Base-by-base conservation (phyloP, 2,888 invertebrate species). In the Meghimatium bilineatum region DNA sequence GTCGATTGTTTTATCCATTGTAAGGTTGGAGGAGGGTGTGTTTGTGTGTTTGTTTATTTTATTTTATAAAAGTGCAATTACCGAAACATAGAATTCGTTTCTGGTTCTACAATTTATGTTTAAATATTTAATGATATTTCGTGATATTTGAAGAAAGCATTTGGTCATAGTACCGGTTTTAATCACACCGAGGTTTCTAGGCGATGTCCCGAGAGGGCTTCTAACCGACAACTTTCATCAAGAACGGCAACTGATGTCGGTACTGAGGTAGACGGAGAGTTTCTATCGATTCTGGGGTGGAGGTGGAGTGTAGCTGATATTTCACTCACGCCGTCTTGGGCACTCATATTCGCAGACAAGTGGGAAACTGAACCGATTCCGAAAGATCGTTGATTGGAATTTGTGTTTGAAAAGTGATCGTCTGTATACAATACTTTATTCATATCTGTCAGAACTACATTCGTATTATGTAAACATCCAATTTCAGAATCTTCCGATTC, bases 111-210 rank as follows among this genome's bases (percentile, higher is more conserved):
- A n/a, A n/a, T n/a, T n/a, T n/a, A n/a, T n/a, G n/a, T n/a, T n/a
- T n/a, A n/a, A n/a, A n/a, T n/a, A n/a, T n/a, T n/a, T n/a, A n/a
- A n/a, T n/a, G n/a, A n/a, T n/a, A n/a, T n/a, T n/a, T n/a, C n/a
- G n/a, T n/a, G n/a, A n/a, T n/a, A n/a, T n/a, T n/a, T n/a, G n/a
- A n/a, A n/a, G n/a, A n/a, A n/a, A n/a, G n/a, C n/a, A n/a, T n/a
- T n/a, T n/a, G n/a, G n/a, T n/a, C n/a, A n/a, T n/a, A 44, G 44
- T 17, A 56, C 56, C 60, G 26, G 26, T 23, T 32, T 52, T 23
- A 56, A 52, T 77, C 63, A 77, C 23, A 77, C 77, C 1, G 77
- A 77, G 23, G 77, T 77, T 38, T 77, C 77, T 63, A 77, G 60
- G 26, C 77, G 77, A 14, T 29, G 36, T 60, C 63, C 63, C 17